Evolutionary conservation across 2,113 vertebrate species (phyloP), one percentile per base, ranked within the genome.

Genomic region (Sarotherodon lohbergeri): DNA sequence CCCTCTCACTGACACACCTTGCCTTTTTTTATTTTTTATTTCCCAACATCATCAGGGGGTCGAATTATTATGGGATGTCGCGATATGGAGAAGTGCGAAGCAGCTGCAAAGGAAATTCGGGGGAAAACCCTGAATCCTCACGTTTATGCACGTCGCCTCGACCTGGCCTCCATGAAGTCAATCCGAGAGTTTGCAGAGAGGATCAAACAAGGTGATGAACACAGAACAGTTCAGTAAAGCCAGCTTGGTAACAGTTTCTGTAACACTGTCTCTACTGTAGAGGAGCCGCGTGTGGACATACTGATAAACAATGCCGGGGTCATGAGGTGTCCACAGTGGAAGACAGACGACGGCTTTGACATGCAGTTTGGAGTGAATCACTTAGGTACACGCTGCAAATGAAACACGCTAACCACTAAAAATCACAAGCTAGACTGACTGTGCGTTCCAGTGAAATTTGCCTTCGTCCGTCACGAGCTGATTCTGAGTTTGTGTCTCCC

Each of bases 361-460:
- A 97, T 98, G 96, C 97, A 98, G 95, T 95, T 98, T 56, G 97
- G 97, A 1, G 97, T 98, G 7, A 98, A 98, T 90, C 89, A 98
- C 84, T 91, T 98, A 86, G 97, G 97, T 98, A 91, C 81, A 93
- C 96, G 84, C 88, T 24, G 4, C n/a, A 16, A 24, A 56, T 24
- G 9, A 56, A 24, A 12, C 54, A 12, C 54, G 13, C 27, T 29
- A 76, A 76, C 43, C 71, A 32, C 71, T 76, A 19, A 76, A 19
- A 32, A 19, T 78, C 17, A 57, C 41, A 52, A 48, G 66, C 10
- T 16, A 46, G 52, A 83, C 12, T 4, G 27, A 73, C 43, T 48
- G 76, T 34, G 10, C 50, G 43, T 27, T 81, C 7, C 3, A 5
- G 16, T 16, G n/a, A 87, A 43, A 11, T 66, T 9, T 57, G 10